Evolutionary conservation across 2,113 vertebrate species (phyloP).

Genomic region (Emydocephalus ijimae): DNA sequence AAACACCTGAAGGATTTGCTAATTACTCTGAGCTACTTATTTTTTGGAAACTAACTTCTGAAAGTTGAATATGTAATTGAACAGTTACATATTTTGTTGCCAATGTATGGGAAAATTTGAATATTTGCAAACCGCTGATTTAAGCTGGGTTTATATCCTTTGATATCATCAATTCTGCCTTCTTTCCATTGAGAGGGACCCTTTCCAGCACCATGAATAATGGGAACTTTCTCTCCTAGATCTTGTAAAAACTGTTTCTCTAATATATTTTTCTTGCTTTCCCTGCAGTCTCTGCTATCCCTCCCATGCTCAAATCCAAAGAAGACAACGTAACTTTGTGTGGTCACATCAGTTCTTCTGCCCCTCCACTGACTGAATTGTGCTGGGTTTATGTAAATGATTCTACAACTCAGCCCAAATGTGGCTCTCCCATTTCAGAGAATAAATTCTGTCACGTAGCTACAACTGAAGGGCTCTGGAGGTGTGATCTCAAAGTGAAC

Average conservation of each 20-base stretch:
- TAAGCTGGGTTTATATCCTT: not conserved
- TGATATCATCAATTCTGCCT: not conserved
- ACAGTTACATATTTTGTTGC: not conserved
- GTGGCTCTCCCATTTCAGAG: not conserved
- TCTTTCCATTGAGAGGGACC: not conserved
- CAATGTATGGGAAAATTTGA: not conserved
- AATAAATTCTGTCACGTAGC: not conserved
- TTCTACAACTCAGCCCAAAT: not conserved
- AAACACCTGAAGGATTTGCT: not conserved
- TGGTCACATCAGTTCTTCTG: slow-evolving; percentile 35
- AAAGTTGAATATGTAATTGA: not conserved
- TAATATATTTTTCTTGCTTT: slow-evolving; percentile 9
- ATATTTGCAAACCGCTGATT: not conserved
- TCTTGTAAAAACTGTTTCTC: not conserved
- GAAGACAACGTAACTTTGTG: slow-evolving; percentile 22
- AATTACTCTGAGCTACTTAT: not conserved
- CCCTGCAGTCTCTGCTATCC: slow-evolving; percentile 48
- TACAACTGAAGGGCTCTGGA: slow-evolving; percentile 47
- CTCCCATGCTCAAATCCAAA: not conserved
- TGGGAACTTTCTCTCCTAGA: not conserved
- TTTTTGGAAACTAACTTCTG: not conserved
- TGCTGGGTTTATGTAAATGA: slow-evolving; percentile 40
- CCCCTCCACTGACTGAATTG: not conserved
- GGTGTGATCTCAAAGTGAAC: slow-evolving; percentile 46
- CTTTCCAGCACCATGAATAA: not conserved